A percentile compares a stretch with the other conserved stretches of the same genome.
Conservation (phyloP, 2,113 vertebrate genomes). For the Serilophus lunatus region DNA sequence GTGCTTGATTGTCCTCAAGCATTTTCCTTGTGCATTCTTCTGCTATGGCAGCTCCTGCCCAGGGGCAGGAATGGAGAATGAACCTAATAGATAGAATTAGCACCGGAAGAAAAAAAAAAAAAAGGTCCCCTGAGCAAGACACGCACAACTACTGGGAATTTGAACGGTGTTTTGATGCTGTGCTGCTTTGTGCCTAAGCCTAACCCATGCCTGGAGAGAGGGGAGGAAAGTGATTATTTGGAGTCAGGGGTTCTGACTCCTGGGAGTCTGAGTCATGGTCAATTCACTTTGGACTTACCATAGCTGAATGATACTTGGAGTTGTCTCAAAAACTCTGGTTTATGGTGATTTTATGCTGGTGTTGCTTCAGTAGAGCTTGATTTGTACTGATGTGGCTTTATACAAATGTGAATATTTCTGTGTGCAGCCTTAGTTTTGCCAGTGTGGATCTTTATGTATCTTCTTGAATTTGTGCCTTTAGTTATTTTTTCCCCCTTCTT, state of each 20-base stretch:
- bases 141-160: neutral
- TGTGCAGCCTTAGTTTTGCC: neutral
- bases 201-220: neutral
- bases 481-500: neutral
- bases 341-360: neutral
- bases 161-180: neutral
- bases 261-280: neutral
- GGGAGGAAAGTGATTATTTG: neutral
- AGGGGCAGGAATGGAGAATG: neutral
- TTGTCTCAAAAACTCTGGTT: neutral
- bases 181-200: neutral
- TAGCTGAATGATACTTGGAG: neutral
- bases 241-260: neutral
- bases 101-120: neutral
- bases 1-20: neutral
- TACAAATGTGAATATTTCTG: neutral
- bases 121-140: neutral
- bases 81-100: neutral
- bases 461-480: neutral
- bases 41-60: neutral
- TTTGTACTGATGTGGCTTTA: neutral
- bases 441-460: neutral
- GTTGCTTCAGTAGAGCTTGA: neutral
- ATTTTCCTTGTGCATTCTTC: neutral
- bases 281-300: neutral